These are phyloP conservation scores for Zele albiditarsus DNA, from an alignment of 2,888 invertebrate species.

Conservation along the genomic window DNA sequence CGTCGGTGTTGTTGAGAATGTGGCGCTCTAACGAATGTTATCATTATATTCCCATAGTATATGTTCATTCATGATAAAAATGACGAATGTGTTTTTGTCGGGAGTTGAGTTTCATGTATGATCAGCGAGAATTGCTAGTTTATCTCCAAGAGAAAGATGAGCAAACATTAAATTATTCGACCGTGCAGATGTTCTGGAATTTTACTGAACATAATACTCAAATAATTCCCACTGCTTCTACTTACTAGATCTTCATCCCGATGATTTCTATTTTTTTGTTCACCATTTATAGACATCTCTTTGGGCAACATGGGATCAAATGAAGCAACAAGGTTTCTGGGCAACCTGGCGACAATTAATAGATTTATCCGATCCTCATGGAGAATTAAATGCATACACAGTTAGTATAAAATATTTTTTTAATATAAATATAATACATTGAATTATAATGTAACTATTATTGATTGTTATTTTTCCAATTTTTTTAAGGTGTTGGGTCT, in stretches of 20 bases:
- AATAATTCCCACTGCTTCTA: too few species aligned
- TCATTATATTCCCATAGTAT: too few species aligned
- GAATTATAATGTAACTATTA: slow-evolving; percentile 37
- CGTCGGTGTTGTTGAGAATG: too few species aligned
- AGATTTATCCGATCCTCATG: slow-evolving; percentile 90
- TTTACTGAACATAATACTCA: too few species aligned
- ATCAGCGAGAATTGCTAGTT: too few species aligned
- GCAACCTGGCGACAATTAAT: slow-evolving; percentile 91
- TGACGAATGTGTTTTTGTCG: too few species aligned
- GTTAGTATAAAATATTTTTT: slow-evolving; percentile 70
- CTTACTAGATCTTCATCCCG: background rate
- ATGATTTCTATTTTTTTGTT: background rate
- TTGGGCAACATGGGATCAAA: slow-evolving; percentile 83
- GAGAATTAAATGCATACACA: slow-evolving; percentile 91
- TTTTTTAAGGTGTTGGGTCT: slow-evolving; percentile 81
- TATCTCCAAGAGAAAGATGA: too few species aligned
- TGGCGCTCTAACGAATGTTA: too few species aligned
- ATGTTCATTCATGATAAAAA: too few species aligned
- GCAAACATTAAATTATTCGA: too few species aligned
- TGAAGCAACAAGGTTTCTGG: slow-evolving; percentile 85
- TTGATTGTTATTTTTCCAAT: slow-evolving; percentile 27
- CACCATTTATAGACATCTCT: slow-evolving; percentile 71
- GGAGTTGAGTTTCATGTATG: too few species aligned
- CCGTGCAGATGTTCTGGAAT: too few species aligned
- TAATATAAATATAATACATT: slow-evolving; percentile 12